A percentile compares a stretch with the other conserved stretches of the same genome.
These are phyloP conservation scores for Fukomys damarensis DNA, from an alignment of 2,113 vertebrate genomes.

Conservation along the genomic window DNA sequence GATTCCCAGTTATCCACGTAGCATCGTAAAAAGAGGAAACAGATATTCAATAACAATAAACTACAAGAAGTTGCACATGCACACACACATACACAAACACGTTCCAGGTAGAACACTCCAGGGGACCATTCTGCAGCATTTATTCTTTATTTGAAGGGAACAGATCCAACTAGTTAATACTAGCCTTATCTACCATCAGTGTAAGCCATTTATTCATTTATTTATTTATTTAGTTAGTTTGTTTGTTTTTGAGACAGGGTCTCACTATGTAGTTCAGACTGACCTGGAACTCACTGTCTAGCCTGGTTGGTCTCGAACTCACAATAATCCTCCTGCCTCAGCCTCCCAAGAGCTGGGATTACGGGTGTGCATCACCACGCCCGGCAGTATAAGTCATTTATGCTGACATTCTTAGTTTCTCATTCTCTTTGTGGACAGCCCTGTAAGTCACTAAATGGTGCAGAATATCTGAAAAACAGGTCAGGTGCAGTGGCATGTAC, in stretches of 20 bases:
- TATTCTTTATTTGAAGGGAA: not conserved
- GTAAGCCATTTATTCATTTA: too few species aligned
- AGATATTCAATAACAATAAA: not conserved
- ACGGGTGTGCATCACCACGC: too few species aligned
- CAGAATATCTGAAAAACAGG: not conserved
- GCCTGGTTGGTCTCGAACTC: too few species aligned
- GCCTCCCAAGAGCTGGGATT: too few species aligned
- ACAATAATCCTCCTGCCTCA: too few species aligned
- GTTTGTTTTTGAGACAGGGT: too few species aligned
- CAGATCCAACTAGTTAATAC: conserved; percentile 1
- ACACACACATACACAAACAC: not conserved
- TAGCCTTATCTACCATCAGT: not conserved
- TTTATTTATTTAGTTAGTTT: too few species aligned
- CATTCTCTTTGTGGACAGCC: not conserved
- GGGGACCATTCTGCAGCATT: not conserved
- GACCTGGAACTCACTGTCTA: too few species aligned
- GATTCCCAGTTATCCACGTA: not conserved
- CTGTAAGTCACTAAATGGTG: not conserved
- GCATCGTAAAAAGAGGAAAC: not conserved
- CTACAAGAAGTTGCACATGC: not conserved
- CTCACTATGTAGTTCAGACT: too few species aligned
- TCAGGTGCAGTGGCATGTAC: not conserved
- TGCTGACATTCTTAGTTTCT: not conserved
- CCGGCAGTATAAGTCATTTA: not conserved
- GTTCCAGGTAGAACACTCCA: not conserved